Base-by-base conservation (phyloP, 2,888 invertebrate species). In the Spilarctia lutea region DNA sequence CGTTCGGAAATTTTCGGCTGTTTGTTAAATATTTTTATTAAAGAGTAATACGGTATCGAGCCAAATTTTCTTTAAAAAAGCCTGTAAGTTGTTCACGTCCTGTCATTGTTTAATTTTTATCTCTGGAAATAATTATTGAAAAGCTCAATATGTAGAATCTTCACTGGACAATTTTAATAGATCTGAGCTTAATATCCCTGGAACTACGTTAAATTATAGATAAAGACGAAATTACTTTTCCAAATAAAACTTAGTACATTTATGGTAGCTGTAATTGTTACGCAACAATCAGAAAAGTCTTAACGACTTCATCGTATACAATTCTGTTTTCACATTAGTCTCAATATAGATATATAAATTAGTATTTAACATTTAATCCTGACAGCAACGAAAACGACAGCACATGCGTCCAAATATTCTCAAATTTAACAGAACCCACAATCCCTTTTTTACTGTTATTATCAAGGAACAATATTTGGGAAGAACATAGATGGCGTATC, bases 401-500 rank as follows among this genome's bases (percentile, higher is more conserved):
- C 39, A 39, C 4, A 65, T 33, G 33, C 33, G n/a, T n/a, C n/a
- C 20, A 65, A 33, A 65, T 65, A 33, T 20, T 33, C 2, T 65
- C 20, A 60, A 13, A 60, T 27, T 52, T 60, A 30, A 63, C 7
- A 18, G 18, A 63, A 18, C 63, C 30, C 10, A 10, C 24, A 20
- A 52, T 48, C 6, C 24, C 11, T 52, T 48, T 3, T 56, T 33
- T 27, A 18, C 27, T 39, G 11, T 27, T 65, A 66, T 71, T 68
- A n/a, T 48, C 6, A 45, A 73, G 16, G 18, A 45, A 45, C n/a
- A 75, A 74, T 70, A 63, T 74, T 72, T 35, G 27, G 60, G 52
- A 72, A 71, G 73, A 71, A 75, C 70, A 71, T 73, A 65, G 66
- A 33, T 35, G 65, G 68, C 27, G 76, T 81, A 81, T 80, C 72